phyloP scores from a whole-genome alignment of 2,888 invertebrate species.

The Mesorhabditis spiculigera region DNA sequence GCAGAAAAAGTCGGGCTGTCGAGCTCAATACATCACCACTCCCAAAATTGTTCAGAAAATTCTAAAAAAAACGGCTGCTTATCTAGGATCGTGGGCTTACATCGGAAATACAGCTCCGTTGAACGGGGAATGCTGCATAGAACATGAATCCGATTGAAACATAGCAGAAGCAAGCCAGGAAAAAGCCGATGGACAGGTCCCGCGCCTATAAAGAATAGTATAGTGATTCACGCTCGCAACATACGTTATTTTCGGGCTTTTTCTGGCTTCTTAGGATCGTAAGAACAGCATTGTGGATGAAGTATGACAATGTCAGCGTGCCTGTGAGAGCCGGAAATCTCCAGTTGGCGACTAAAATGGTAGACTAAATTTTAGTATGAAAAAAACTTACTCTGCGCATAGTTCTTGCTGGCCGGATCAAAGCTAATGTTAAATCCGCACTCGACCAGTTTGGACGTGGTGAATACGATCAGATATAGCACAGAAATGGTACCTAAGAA shows the following conservation, averaged over 20 bases:
- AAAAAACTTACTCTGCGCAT: conserved; percentile 43
- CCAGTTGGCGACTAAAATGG: conserved; percentile 60
- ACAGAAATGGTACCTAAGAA: conserved; percentile 66
- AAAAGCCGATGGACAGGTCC: conserved; percentile 79
- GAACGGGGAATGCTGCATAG: conserved; percentile 78
- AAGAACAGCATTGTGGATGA: conserved; percentile 86
- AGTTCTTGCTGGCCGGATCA: conserved; percentile 40
- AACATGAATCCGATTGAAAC: conserved; percentile 76
- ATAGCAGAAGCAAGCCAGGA: conserved; percentile 78
- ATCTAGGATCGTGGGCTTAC: conserved; percentile 68
- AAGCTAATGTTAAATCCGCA: conserved; percentile 75
- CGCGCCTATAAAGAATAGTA: conserved; percentile 70
- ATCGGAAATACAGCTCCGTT: conserved; percentile 83
- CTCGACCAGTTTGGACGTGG: conserved; percentile 70
- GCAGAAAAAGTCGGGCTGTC: conserved; percentile 75
- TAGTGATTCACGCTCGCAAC: conserved; percentile 7
- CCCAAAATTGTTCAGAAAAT: conserved; percentile 82
- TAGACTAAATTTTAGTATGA: conserved; percentile 2
- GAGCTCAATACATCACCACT: conserved; percentile 77
- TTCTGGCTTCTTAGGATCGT: conserved; percentile 80
- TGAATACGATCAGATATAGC: conserved; percentile 75
- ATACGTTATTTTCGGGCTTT: conserved; percentile 78
- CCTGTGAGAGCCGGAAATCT: conserved; percentile 65
- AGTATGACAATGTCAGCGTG: conserved; percentile 75
- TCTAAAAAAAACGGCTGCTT: conserved; percentile 68